phyloP scores from a whole-genome alignment of 2,888 invertebrate species.

The Meiosimyza decipiens region DNA sequence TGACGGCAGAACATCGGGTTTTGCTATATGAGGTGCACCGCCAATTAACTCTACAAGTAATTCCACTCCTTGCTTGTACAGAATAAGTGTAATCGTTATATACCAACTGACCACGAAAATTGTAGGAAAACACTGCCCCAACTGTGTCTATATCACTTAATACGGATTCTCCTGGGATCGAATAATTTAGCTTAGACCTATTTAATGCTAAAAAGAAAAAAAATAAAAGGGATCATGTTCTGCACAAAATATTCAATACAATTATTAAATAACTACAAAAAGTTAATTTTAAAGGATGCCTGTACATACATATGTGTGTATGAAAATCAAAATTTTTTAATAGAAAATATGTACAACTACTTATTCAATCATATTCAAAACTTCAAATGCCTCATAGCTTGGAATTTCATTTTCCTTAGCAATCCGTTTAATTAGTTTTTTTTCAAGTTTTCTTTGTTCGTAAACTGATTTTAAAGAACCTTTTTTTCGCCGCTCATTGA shows the following conservation, averaged over 20 bases:
- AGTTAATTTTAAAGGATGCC: too few relatives aligned
- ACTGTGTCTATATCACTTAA: too few relatives aligned
- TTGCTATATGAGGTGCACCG: slow-evolving; percentile 59
- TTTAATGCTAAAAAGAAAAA: background rate
- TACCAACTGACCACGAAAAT: slow-evolving; percentile 61
- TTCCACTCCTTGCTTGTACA: slow-evolving; percentile 52
- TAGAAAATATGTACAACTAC: background rate
- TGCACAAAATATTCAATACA: too few relatives aligned
- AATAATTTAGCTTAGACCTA: too few relatives aligned
- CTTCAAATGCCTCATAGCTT: slow-evolving; percentile 13
- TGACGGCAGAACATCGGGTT: slow-evolving; percentile 54
- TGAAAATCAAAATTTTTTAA: background rate
- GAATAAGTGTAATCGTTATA: slow-evolving; percentile 57
- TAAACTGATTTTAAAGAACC: slow-evolving; percentile 57
- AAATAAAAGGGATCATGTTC: too few relatives aligned
- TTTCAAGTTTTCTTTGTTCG: slow-evolving; percentile 50
- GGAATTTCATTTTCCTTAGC: slow-evolving; percentile 2
- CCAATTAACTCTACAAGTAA: slow-evolving; percentile 57
- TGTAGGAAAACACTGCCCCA: slow-evolving; percentile 52
- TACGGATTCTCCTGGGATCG: too few relatives aligned
- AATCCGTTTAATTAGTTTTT: slow-evolving; percentile 22
- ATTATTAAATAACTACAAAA: too few relatives aligned
- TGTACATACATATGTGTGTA: too few relatives aligned
- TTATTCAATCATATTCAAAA: slow-evolving; percentile 9
- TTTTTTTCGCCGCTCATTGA: slow-evolving; percentile 56